Base-by-base conservation (phyloP, 2,113 vertebrate species). In the Lasiurus borealis region DNA sequence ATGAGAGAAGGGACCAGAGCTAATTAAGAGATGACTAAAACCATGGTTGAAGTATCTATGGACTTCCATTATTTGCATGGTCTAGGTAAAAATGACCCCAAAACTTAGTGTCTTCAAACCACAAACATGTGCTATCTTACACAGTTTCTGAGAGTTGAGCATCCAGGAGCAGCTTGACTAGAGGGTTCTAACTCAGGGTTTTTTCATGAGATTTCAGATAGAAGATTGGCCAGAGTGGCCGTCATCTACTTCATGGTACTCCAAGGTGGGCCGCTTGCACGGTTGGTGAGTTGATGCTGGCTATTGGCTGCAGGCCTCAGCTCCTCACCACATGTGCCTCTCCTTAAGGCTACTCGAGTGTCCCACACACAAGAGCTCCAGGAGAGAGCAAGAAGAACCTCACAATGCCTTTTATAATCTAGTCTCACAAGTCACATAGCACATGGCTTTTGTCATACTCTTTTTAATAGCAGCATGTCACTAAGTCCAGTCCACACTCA, bases 21-120 rank as follows among this genome's bases (percentile, higher is more conserved):
- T 62, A 34, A n/a, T 46, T 59, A 31, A 62, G 23, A 80, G 14
- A 83, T 54, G 18, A 66, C 44, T 76, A 13, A 71, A 84, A 13
- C 59, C 16, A 23, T 15, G 14, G n/a, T 29, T n/a, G 7, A 9
- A 8, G 16, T 57, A 29, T n/a, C 68, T 72, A 9, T 18, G 31
- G 69, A 57, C 44, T 46, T 93, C 13, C 23, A 1, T 34, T 82
- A 27, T 23, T 48, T 3, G 1, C 52, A 23, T 57, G 5, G 6
- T 85, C 73, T 64, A 9, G 16, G 14, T 80, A 85, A 78, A 78
- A 80, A 54, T 76, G 62, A 31, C 3, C 21, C 57, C 71, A 13
- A 50, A 89, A 69, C 19, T n/a, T 76, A 69, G 8, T 48, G 73
- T 4, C 84, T 85, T 88, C 40, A 95, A 94, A 75, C 50, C 59